phyloP scores from a whole-genome alignment of 2,888 invertebrate genomes.

The Hedya salicella region DNA sequence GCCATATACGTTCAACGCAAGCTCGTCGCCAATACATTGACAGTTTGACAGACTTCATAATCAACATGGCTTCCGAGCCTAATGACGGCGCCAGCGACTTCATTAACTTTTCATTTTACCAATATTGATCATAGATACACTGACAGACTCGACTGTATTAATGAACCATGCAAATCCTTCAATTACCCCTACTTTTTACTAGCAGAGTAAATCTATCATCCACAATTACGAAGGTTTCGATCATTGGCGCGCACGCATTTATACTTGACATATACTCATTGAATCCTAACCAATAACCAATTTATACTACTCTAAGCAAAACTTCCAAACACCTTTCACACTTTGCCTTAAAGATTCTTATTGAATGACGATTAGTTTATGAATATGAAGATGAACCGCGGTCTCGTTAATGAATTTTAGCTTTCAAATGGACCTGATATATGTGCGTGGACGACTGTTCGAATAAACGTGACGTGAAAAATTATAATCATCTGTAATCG shows the following conservation, averaged over 20 bases:
- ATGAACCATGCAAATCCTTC: slow-evolving; percentile 33
- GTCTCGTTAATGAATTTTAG: slow-evolving; percentile 40
- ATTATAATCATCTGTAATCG: slow-evolving; percentile 48
- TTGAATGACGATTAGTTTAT: neutral
- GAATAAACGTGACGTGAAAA: slow-evolving; percentile 48
- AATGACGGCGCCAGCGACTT: slow-evolving; percentile 6
- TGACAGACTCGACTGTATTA: slow-evolving; percentile 22
- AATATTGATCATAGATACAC: slow-evolving; percentile 15
- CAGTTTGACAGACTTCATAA: neutral
- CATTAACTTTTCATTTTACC: slow-evolving; percentile 13
- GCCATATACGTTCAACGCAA: too few relatives aligned
- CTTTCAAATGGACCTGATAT: slow-evolving; percentile 46
- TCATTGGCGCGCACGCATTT: slow-evolving; percentile 50
- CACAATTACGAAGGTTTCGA: slow-evolving; percentile 47
- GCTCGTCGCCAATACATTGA: neutral
- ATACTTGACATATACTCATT: slow-evolving; percentile 53
- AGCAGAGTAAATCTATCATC: slow-evolving; percentile 31
- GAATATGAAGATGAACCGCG: neutral
- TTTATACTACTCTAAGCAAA: neutral
- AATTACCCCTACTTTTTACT: slow-evolving; percentile 8
- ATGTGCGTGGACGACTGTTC: slow-evolving; percentile 42
- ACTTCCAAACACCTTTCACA: neutral
- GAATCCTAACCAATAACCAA: slow-evolving; percentile 39
- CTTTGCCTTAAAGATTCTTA: neutral
- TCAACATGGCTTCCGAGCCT: neutral